These are phyloP conservation scores for Zaprionus ghesquierei DNA, from an alignment of 1,140 invertebrate species.

Conservation along the genomic window DNA sequence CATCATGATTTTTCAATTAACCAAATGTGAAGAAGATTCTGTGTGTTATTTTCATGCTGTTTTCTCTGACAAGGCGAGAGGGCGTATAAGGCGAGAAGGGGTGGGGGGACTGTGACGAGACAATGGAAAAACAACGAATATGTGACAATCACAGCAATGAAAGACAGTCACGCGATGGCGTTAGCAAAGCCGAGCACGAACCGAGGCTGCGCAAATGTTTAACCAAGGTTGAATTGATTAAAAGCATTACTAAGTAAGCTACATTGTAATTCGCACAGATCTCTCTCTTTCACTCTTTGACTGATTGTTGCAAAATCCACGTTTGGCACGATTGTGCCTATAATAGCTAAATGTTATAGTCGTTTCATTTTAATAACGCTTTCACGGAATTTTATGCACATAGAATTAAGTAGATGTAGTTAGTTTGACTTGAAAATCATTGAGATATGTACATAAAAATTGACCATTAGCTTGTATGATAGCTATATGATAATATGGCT, in stretches of 20 bases:
- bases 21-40: conserved; percentile 58
- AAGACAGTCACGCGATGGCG: neutral
- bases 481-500: no score
- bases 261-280: neutral
- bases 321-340: no score
- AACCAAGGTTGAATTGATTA: neutral
- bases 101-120: neutral
- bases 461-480: no score
- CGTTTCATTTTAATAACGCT: no score
- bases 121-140: conserved; percentile 14
- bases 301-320: no score
- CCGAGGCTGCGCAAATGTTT: neutral
- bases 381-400: no score
- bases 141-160: conserved; percentile 28
- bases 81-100: conserved; percentile 1
- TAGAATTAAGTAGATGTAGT: no score
- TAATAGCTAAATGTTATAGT: no score
- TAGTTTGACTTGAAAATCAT: no score
- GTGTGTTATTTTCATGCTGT: conserved; percentile 13
- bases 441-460: no score
- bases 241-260: neutral
- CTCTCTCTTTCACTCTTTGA: neutral
- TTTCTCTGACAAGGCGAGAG: conserved; percentile 5
- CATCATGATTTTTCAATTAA: conserved; percentile 78
- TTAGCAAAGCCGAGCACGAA: neutral